Conservation (phyloP, 2,797 vertebrate species). For the Squalus acanthias region DNA sequence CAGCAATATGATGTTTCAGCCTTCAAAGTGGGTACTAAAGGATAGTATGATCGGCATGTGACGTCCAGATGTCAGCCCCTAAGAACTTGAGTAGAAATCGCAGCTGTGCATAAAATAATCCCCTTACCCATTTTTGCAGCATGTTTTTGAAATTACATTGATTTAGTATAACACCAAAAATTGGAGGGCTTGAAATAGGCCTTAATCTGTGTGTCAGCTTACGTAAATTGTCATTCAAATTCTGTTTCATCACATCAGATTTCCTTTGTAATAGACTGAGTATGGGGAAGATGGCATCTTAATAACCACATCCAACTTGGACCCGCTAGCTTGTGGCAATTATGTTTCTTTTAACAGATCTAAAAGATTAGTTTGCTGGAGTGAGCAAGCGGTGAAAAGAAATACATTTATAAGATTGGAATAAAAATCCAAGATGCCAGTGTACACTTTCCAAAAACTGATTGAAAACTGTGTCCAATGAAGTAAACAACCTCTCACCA, state of each 20-base stretch:
- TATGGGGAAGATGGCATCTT: background rate
- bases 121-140: background rate
- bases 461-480: background rate
- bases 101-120: conserved; percentile 22
- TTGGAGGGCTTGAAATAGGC: background rate
- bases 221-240: background rate
- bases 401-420: background rate
- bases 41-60: background rate
- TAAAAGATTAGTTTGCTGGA: background rate
- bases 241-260: background rate
- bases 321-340: background rate
- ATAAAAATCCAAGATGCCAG: background rate
- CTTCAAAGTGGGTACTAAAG: background rate
- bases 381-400: background rate
- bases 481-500: background rate
- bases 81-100: conserved; percentile 24
- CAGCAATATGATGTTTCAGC: background rate
- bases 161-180: background rate
- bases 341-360: background rate
- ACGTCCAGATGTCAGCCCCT: background rate
- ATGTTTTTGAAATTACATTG: background rate
- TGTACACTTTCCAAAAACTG: background rate
- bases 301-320: background rate
- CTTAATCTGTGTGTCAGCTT: background rate
- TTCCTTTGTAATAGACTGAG: background rate